A percentile compares a stretch with the other conserved stretches of the same genome.
Evolutionary conservation across 1,140 invertebrate genomes (phyloP).

Genomic region (Diabrotica virgifera): DNA sequence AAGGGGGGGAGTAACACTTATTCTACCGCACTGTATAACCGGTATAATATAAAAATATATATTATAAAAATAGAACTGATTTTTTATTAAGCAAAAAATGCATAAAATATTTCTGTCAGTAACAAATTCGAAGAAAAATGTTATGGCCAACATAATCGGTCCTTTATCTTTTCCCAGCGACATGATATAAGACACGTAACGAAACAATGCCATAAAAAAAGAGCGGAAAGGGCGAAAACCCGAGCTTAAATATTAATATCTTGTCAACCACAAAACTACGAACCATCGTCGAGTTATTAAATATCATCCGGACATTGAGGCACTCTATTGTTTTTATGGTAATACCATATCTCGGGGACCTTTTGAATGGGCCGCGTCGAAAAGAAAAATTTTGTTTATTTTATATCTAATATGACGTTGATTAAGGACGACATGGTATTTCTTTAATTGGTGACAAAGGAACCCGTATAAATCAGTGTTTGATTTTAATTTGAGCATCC

Average conservation of each 20-base stretch:
- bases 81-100: too few species aligned
- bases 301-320: slow-evolving; percentile 27
- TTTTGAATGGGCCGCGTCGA: slow-evolving; percentile 31
- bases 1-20: too few species aligned
- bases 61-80: too few species aligned
- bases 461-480: slow-evolving; percentile 32
- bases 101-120: too few species aligned
- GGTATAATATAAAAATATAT: too few species aligned
- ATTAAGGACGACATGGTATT: slow-evolving; percentile 33
- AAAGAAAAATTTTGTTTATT: slow-evolving; percentile 38
- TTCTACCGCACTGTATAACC: too few species aligned
- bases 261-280: background rate
- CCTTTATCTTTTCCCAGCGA: background rate
- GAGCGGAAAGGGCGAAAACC: background rate
- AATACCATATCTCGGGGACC: slow-evolving; percentile 30
- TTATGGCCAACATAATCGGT: too few species aligned
- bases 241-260: slow-evolving; percentile 4
- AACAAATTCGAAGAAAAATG: too few species aligned
- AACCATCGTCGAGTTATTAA: slow-evolving; percentile 23
- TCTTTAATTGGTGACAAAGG: slow-evolving; percentile 37
- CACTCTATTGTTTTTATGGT: slow-evolving; percentile 41
- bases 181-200: background rate
- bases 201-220: slow-evolving; percentile 4
- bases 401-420: slow-evolving; percentile 39
- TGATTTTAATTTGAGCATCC: slow-evolving; percentile 29